phyloP scores from a whole-genome alignment of 2,888 invertebrate genomes.

The Crematogaster levior region DNA sequence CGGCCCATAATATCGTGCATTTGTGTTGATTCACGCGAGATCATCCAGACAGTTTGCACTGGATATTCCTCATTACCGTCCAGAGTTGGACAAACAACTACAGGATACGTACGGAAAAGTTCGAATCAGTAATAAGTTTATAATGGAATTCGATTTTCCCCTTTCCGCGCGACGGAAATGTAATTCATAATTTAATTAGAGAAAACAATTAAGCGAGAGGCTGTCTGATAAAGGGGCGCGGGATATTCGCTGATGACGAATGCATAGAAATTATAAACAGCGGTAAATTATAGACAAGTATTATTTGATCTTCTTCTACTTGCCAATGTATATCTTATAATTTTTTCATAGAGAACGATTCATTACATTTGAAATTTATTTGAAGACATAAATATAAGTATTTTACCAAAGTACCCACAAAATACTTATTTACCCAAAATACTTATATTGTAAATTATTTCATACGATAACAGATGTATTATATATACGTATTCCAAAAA shows the following conservation, averaged over 20 bases:
- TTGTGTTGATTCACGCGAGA: constrained; percentile 27
- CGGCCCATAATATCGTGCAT: constrained; percentile 22
- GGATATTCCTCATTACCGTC: constrained; percentile 23
- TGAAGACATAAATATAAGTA: neutral
- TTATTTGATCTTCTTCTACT: neutral
- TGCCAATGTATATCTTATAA: neutral
- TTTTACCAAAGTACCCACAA: no score
- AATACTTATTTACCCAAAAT: no score
- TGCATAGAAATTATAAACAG: no score
- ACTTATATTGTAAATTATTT: neutral
- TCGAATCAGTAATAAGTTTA: constrained; percentile 27
- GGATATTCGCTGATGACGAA: neutral
- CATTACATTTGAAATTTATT: neutral
- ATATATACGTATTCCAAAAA: neutral
- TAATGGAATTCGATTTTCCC: constrained; percentile 14
- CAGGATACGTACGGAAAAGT: constrained; percentile 10
- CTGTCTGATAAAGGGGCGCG: neutral
- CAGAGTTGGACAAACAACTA: constrained; percentile 21
- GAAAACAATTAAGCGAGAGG: neutral
- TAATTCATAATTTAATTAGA: neutral
- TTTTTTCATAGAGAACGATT: neutral
- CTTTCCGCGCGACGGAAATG: neutral
- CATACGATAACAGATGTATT: neutral
- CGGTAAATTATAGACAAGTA: neutral
- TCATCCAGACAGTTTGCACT: constrained; percentile 17